These are phyloP conservation scores for Chloromyia formosa DNA, from an alignment of 2,888 invertebrate species.

Conservation along the genomic window DNA sequence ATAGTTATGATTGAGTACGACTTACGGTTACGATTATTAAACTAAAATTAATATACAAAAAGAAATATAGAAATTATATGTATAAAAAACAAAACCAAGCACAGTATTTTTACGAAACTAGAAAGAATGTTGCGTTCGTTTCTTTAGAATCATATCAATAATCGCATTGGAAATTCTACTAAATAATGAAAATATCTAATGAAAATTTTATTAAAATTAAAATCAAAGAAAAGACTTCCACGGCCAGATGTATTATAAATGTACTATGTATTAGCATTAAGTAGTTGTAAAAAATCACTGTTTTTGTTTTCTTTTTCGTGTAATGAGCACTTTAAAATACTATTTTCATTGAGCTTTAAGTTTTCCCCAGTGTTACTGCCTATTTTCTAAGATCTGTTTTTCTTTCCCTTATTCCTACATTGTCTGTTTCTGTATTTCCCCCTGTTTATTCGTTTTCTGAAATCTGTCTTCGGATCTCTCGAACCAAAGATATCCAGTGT, in stretches of 20 bases:
- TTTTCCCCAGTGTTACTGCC: neutral
- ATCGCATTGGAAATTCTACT: neutral
- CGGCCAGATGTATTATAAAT: slow-evolving; percentile 13
- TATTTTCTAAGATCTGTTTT: neutral
- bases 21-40: no score
- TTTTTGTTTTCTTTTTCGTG: slow-evolving; percentile 19
- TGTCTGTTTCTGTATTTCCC: neutral
- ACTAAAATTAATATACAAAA: neutral
- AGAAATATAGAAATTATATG: neutral
- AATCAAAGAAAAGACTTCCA: slow-evolving; percentile 17
- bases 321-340: slow-evolving; percentile 20
- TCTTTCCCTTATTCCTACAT: slow-evolving; percentile 2
- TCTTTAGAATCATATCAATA: slow-evolving; percentile 43
- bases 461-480: slow-evolving; percentile 39
- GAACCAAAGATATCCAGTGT: slow-evolving; percentile 48
- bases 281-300: neutral
- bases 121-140: slow-evolving; percentile 2
- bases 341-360: slow-evolving; percentile 1
- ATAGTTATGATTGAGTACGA: neutral
- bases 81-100: slow-evolving; percentile 26
- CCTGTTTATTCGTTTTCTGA: neutral
- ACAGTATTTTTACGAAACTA: slow-evolving; percentile 47
- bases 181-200: neutral
- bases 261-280: neutral
- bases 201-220: neutral